phyloP scores from a whole-genome alignment of 2,888 invertebrate genomes.

The Drosophila vallismaia region DNA sequence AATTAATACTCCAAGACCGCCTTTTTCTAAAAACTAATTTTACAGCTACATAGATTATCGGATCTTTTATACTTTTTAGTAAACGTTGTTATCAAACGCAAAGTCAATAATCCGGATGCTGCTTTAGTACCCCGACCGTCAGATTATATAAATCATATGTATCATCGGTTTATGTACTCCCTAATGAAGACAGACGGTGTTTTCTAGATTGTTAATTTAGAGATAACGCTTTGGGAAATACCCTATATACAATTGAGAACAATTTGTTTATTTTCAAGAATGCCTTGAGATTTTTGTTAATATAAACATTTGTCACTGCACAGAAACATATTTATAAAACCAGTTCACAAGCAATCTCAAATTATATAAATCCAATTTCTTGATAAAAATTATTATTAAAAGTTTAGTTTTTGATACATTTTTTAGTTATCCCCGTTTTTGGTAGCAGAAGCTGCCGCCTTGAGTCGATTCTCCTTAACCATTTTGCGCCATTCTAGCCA shows the following conservation, averaged over 20 bases:
- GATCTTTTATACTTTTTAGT: background rate
- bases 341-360: background rate
- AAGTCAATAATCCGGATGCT: constrained; percentile 34
- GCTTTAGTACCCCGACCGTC: constrained; percentile 3
- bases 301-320: background rate
- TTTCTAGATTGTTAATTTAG: constrained; percentile 8
- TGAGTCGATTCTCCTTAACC: constrained; percentile 82
- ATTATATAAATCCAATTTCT: background rate
- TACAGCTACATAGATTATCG: background rate
- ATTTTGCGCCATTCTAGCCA: constrained; percentile 90
- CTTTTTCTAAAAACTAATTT: background rate
- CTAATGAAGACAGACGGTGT: constrained; percentile 2
- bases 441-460: constrained; percentile 44
- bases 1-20: background rate
- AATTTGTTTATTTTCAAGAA: background rate
- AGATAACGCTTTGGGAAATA: constrained; percentile 26
- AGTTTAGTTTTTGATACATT: background rate
- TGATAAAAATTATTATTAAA: constrained; percentile 1
- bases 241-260: background rate
- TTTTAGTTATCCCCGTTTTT: constrained; percentile 16
- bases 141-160: background rate
- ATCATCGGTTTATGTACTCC: background rate
- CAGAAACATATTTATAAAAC: background rate
- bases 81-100: background rate
- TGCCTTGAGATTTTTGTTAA: background rate